Evolutionary conservation across 2,888 invertebrate genomes (phyloP).

Genomic region (Drosophila eohydei): DNA sequence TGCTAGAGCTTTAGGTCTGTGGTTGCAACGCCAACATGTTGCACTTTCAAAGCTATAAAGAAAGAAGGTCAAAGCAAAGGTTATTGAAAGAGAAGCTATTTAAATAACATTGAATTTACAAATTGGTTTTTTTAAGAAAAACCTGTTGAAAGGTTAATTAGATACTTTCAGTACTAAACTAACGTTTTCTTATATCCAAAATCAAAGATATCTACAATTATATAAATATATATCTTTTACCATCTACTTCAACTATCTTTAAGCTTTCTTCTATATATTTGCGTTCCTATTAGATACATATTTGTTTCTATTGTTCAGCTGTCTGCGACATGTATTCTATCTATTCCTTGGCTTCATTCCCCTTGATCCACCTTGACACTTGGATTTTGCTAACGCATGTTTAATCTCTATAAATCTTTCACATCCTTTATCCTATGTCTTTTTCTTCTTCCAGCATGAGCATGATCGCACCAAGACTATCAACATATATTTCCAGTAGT

Average conservation of each 20-base stretch:
- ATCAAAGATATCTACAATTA: too few species aligned
- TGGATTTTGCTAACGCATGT: not conserved
- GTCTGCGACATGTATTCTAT: not conserved
- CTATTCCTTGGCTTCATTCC: not conserved
- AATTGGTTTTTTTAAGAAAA: not conserved
- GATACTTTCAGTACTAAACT: not conserved
- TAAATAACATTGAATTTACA: not conserved
- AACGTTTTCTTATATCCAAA: too few species aligned
- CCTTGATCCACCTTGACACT: not conserved
- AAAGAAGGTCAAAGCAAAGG: conserved; percentile 1
- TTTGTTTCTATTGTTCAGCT: not conserved
- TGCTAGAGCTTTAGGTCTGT: conserved; percentile 13
- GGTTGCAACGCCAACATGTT: conserved; percentile 36
- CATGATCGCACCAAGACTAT: not conserved
- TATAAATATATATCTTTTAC: too few species aligned
- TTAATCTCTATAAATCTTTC: not conserved
- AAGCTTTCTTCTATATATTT: not conserved
- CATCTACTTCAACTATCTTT: not conserved
- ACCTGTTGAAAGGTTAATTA: not conserved
- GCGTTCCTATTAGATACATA: too few species aligned
- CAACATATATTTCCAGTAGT: conserved; percentile 1
- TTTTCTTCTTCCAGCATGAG: not conserved
- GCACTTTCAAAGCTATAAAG: conserved; percentile 38
- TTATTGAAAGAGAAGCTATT: conserved; percentile 2
- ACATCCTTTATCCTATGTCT: not conserved